Evolutionary conservation across 2,797 vertebrate species (phyloP), one percentile per base, ranked within the genome.

Genomic region (Micrastur ruficollis): DNA sequence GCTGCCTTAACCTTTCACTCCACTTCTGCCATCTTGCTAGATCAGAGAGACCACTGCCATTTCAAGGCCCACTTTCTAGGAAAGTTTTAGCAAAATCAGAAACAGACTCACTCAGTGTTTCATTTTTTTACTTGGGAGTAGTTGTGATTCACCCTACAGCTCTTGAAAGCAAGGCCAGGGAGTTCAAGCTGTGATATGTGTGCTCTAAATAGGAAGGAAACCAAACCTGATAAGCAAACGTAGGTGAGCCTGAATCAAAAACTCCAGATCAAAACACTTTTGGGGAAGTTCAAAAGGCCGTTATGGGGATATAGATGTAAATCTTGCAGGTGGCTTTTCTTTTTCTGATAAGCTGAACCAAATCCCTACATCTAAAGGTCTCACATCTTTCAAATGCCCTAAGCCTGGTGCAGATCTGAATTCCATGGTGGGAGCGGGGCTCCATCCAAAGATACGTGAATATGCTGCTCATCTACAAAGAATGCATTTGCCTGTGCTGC

Each of bases 301-400:
- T 49, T 76, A 36, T 49, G 36, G 34, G n/a, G 59, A 67, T 89
- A 85, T 16, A 87, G 74, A 91, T 85, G 55, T 84, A 87, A 86
- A 87, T 96, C 74, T 85, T 93, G 47, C 78, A 94, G 83, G 81
- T 87, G 78, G 21, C 25, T 92, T 96, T 92, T 86, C 49, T 81
- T 86, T 81, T 92, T 55, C 74, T 92, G 81, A 89, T 96, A 93
- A 95, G 72, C 47, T 40, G 59, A 89, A 72, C 38, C 14, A 89
- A 93, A 89, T 90, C 44, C 55, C 18, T 92, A 8, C 36, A 59
- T 92, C 81, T 89, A 82, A 95, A 85, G 3, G 44, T 79, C 66
- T 92, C 58, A 42, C 32, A 40, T 52, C 27, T 96, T 93, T 90
- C 55, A 89, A 81, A 68, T 36, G 27, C 42, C 50, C 47, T 66